Base-by-base conservation (phyloP, 2,113 vertebrate species). In the Bombycilla garrulus region DNA sequence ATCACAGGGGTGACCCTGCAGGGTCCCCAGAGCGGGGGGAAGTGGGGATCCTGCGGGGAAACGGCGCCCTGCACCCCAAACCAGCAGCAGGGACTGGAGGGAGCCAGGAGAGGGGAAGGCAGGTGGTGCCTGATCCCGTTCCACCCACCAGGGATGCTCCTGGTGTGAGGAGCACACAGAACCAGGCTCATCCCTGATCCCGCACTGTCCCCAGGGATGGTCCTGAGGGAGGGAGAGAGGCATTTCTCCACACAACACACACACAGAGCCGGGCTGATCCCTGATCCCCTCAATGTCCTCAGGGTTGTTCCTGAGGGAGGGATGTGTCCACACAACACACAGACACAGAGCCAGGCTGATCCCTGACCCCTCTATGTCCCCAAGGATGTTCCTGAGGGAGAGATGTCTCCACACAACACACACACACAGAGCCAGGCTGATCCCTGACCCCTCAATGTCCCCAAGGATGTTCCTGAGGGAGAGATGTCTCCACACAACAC, bases 1-100 rank as follows among this genome's bases (percentile, higher is more conserved):
- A 26, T 1, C 0, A 0, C 24, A 33, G 50, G 31, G 38, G 48
- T 1, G 28, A 4, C 25, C 20, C 73, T 9, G 10, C 0, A 26
- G 48, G 66, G 44, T 57, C 8, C 17, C 77, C 76, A 3, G 24
- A 10, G 72, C 0, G 0, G 57, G 47, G 36, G 9, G 38, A 31
- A 73, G 76, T 8, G 7, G 57, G 19, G 28, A 16, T 82, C 40
- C 77, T 73, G 1, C 0, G 35, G 76, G 62, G 25, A 38, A 91
- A 38, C 2, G 0, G 6, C 25, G n/a, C 5, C n/a, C 22, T 1
- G 12, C 44, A 14, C 4, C 38, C 65, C 62, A 1, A 0, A 5
- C 3, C 53, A 25, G 69, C 0, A 0, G 24, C 35, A 28, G 72
- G 44, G 42, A 35, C 19, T 0, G 31, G 15, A 81, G 79, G 51